These are phyloP conservation scores for Polydrusus tereticollis DNA, from an alignment of 2,888 invertebrate species.

Conservation along the genomic window DNA sequence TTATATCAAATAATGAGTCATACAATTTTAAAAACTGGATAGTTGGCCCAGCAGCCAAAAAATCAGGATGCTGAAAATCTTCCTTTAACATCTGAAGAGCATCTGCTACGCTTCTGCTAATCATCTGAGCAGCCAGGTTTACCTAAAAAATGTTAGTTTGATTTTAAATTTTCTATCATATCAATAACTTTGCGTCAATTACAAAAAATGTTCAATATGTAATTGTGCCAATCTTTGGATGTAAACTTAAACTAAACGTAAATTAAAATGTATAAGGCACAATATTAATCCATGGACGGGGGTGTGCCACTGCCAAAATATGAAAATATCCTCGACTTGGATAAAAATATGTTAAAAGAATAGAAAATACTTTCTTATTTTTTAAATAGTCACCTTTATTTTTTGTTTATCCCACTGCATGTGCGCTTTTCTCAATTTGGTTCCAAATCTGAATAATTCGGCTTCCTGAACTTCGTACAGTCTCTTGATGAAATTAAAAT, in stretches of 20 bases:
- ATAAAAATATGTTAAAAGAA: too few relatives aligned
- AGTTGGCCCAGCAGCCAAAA: conserved; percentile 38
- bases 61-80: conserved; percentile 38
- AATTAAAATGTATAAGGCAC: neutral
- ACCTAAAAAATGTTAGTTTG: conserved; percentile 30
- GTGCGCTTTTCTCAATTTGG: conserved; percentile 25
- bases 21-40: conserved; percentile 30
- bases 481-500: neutral
- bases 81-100: conserved; percentile 31
- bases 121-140: conserved; percentile 43
- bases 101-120: conserved; percentile 43
- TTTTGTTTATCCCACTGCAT: conserved; percentile 39
- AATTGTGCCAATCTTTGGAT: too few relatives aligned
- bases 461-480: neutral
- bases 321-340: too few relatives aligned
- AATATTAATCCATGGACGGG: neutral
- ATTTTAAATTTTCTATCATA: too few relatives aligned
- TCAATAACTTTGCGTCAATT: neutral
- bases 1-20: conserved; percentile 40
- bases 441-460: conserved; percentile 8
- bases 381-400: neutral
- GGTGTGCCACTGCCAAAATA: too few relatives aligned
- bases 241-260: too few relatives aligned
- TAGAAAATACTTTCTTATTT: neutral
- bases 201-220: too few relatives aligned